Percentiles rank a stretch among this genome's conserved stretches.
phyloP scores from a whole-genome alignment of 2,888 invertebrate genomes.

The Imbricaverruca yamaguchii region DNA sequence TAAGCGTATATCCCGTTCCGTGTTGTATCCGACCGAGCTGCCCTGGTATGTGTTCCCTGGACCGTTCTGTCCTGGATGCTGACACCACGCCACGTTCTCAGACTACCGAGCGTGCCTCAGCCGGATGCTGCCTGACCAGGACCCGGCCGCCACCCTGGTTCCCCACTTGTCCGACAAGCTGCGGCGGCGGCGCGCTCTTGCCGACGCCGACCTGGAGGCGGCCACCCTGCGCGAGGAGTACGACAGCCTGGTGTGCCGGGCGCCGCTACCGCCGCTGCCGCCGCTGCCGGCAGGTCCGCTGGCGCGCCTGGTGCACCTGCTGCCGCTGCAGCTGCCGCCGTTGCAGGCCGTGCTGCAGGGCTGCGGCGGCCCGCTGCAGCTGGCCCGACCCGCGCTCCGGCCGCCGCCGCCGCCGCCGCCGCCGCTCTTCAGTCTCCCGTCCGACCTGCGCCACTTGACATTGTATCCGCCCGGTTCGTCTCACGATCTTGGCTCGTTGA shows the following conservation, averaged over 20 bases:
- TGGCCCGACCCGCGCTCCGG: background rate
- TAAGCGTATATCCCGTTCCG: too few species aligned
- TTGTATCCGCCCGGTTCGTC: background rate
- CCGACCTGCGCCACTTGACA: background rate
- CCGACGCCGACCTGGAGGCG: slow-evolving; percentile 11
- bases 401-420: background rate
- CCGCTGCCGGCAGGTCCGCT: background rate
- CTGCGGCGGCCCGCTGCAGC: background rate
- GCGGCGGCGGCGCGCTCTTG: slow-evolving; percentile 7
- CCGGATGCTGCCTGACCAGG: background rate
- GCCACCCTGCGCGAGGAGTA: background rate
- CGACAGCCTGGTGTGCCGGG: background rate
- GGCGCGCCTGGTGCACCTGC: background rate
- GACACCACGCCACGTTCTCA: background rate
- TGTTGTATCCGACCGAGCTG: too few species aligned
- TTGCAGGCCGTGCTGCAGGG: background rate
- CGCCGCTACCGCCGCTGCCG: background rate
- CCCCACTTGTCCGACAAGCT: background rate
- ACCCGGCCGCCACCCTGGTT: background rate
- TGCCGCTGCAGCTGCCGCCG: background rate
- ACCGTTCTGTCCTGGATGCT: too few species aligned
- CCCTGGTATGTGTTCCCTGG: too few species aligned
- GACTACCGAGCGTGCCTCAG: background rate
- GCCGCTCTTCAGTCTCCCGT: background rate
- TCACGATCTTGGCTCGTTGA: background rate